These are phyloP conservation scores for Anableps anableps DNA, from an alignment of 2,797 vertebrate genomes.

Conservation along the genomic window DNA sequence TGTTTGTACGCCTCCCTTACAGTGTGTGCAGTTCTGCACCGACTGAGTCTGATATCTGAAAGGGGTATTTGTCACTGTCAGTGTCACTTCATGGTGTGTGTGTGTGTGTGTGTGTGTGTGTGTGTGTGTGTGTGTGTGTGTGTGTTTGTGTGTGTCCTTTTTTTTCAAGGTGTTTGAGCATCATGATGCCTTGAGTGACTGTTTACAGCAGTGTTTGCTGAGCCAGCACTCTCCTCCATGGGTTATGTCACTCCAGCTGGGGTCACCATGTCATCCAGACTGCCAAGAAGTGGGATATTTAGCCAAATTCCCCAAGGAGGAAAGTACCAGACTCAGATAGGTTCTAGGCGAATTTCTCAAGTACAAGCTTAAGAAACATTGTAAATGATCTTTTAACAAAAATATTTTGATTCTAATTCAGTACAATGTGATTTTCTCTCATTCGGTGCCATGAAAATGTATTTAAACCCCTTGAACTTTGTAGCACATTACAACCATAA, in stretches of 20 bases:
- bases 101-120: slow-evolving; percentile 27
- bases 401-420: neutral
- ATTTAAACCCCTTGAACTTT: neutral
- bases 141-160: slow-evolving; percentile 35
- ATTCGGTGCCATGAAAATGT: neutral
- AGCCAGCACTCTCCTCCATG: slow-evolving; percentile 66
- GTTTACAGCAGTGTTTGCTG: slow-evolving; percentile 62
- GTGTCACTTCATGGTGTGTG: slow-evolving; percentile 52
- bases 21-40: slow-evolving; percentile 27
- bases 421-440: neutral
- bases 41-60: slow-evolving; percentile 56
- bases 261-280: slow-evolving; percentile 66
- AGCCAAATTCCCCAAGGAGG: slow-evolving; percentile 28
- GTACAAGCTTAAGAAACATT: slow-evolving; percentile 12
- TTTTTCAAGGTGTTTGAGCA: slow-evolving; percentile 53
- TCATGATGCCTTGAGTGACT: slow-evolving; percentile 65
- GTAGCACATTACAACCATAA: neutral
- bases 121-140: slow-evolving; percentile 43
- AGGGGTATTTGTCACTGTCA: slow-evolving; percentile 71
- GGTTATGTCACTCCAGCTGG: slow-evolving; percentile 74
- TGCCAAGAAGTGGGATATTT: slow-evolving; percentile 52
- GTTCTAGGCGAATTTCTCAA: slow-evolving; percentile 24
- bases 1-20: slow-evolving; percentile 41
- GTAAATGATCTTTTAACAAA: neutral
- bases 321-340: slow-evolving; percentile 21